These are phyloP conservation scores for Bubo blakistoni DNA, from an alignment of 2,113 vertebrate genomes.

Conservation along the genomic window DNA sequence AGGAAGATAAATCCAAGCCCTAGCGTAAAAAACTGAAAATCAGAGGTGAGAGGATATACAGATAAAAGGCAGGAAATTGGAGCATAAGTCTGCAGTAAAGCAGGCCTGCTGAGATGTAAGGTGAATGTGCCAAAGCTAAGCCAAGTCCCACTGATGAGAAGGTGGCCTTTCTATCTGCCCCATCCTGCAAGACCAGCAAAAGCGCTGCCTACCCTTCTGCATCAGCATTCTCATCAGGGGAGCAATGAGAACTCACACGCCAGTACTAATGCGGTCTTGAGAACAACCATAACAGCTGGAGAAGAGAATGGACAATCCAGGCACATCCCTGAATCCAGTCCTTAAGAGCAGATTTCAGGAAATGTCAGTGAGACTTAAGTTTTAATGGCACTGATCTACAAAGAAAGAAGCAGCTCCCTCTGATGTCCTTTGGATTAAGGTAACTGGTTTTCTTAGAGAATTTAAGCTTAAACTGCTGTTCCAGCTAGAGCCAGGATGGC, in stretches of 20 bases:
- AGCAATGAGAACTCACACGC: fast-evolving
- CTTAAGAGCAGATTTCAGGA: not conserved
- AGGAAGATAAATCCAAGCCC: not conserved
- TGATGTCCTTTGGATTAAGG: not conserved
- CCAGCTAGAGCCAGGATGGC: not conserved
- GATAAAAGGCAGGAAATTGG: not conserved
- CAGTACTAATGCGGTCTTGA: no score
- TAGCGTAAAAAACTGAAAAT: not conserved
- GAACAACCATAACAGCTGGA: fast-evolving
- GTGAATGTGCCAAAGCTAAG: not conserved
- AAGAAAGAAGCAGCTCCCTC: not conserved
- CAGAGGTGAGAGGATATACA: not conserved
- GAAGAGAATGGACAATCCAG: not conserved
- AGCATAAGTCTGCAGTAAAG: not conserved
- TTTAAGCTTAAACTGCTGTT: not conserved
- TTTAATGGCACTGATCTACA: not conserved
- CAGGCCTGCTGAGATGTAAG: not conserved
- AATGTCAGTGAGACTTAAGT: not conserved
- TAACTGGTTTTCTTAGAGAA: not conserved
- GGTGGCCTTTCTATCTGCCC: not conserved
- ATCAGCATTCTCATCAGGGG: not conserved
- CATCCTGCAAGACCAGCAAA: not conserved
- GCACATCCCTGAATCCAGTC: not conserved
- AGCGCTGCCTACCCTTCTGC: not conserved
- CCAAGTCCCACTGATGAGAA: not conserved